Evolutionary conservation across 2,113 vertebrate species (phyloP).

Genomic region (Amia ocellicauda): DNA sequence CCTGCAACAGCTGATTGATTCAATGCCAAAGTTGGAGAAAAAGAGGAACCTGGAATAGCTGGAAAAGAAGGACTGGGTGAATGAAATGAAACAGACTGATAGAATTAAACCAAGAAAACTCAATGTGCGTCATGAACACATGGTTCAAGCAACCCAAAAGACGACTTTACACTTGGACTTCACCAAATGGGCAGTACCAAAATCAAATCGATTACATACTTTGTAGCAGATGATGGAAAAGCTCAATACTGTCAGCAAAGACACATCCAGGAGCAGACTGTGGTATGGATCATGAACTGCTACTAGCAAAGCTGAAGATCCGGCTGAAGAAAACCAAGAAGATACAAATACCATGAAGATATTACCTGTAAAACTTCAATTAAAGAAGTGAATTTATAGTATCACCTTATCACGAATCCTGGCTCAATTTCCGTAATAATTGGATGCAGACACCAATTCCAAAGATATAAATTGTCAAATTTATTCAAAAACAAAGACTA

Average conservation of each 20-base stretch:
- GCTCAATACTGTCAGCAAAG: neutral
- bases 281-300: neutral
- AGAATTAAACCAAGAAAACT: too few species aligned
- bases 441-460: too few species aligned
- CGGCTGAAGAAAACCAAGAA: too few species aligned
- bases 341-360: too few species aligned
- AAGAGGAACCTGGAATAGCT: neutral
- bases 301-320: too few species aligned
- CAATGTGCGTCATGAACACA: too few species aligned
- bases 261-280: slow-evolving; percentile 2
- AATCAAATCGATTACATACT: slow-evolving; percentile 6
- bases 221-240: slow-evolving; percentile 8
- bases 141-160: neutral
- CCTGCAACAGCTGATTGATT: neutral
- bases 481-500: too few species aligned
- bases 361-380: too few species aligned
- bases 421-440: too few species aligned
- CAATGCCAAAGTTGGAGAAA: neutral
- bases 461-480: too few species aligned
- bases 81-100: neutral
- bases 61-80: neutral
- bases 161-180: neutral
- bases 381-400: too few species aligned
- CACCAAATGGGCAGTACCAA: neutral
- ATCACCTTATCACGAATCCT: too few species aligned